Conservation (phyloP, 2,888 invertebrate genomes). For the Plagodis dolabraria region DNA sequence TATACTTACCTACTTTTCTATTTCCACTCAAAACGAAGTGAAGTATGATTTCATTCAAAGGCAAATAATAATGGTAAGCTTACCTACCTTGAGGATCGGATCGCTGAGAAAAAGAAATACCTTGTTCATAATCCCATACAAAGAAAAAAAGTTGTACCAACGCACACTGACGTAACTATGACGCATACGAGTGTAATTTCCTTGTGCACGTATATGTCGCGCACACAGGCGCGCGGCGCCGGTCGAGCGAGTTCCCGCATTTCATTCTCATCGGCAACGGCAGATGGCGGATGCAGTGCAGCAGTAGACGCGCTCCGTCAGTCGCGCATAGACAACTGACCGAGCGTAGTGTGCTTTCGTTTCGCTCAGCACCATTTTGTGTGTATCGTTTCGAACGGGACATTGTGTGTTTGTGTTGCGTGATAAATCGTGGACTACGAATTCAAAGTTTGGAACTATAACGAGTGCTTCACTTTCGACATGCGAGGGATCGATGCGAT, state of each 20-base stretch:
- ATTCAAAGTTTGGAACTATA: slow-evolving; percentile 60
- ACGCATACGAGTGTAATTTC: slow-evolving; percentile 63
- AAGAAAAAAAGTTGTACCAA: slow-evolving; percentile 74
- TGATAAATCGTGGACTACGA: slow-evolving; percentile 73
- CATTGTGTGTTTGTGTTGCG: slow-evolving; percentile 83
- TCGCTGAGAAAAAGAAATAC: slow-evolving; percentile 64
- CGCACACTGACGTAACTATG: slow-evolving; percentile 60
- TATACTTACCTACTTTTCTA: not conserved
- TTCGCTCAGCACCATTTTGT: slow-evolving; percentile 81
- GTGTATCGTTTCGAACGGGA: slow-evolving; percentile 81
- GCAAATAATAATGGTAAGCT: slow-evolving; percentile 41
- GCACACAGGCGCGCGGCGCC: slow-evolving; percentile 52
- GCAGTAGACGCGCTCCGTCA: slow-evolving; percentile 81
- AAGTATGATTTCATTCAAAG: slow-evolving; percentile 25
- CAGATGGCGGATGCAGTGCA: slow-evolving; percentile 85
- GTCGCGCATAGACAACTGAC: slow-evolving; percentile 83
- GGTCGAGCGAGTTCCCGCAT: slow-evolving; percentile 76
- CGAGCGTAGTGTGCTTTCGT: slow-evolving; percentile 72
- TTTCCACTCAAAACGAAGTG: not conserved
- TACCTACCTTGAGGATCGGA: slow-evolving; percentile 51
- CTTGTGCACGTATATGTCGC: slow-evolving; percentile 54
- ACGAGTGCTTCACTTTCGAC: slow-evolving; percentile 76
- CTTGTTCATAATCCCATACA: slow-evolving; percentile 76
- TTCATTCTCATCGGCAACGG: slow-evolving; percentile 84
- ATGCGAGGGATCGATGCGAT: slow-evolving; percentile 81